A percentile compares a stretch with the other conserved stretches of the same genome.
Conservation (phyloP, 2,888 invertebrate genomes). For the Alitta virens region DNA sequence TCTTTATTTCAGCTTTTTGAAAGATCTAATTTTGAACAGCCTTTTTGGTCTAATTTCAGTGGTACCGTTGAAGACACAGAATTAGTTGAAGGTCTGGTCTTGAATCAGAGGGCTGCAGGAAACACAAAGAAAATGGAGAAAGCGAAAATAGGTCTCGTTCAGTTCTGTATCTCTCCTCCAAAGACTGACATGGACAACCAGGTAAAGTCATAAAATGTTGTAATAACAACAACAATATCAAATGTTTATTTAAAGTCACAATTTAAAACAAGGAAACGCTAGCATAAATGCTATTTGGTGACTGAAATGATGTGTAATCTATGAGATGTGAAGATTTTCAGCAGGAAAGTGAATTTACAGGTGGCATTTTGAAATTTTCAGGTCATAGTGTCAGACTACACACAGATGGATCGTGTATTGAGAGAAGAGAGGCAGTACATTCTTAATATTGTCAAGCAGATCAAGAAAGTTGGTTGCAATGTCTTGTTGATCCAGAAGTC, state of each 20-base stretch:
- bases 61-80: constrained; percentile 98
- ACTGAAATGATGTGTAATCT: no score
- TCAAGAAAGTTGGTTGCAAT: constrained; percentile 97
- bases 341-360: no score
- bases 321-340: no score
- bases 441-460: constrained; percentile 96
- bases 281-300: no score
- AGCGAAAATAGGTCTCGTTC: constrained; percentile 96
- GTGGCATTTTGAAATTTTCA: no score
- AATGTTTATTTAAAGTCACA: no score
- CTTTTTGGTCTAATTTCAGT: constrained; percentile 40
- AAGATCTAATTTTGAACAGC: no score
- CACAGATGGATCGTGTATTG: constrained; percentile 98
- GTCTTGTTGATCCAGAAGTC: constrained; percentile 88
- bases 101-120: constrained; percentile 87
- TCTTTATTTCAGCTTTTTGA: no score
- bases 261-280: no score
- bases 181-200: constrained; percentile 76
- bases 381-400: constrained; percentile 90
- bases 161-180: constrained; percentile 98
- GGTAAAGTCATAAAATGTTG: background rate
- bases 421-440: constrained; percentile 97
- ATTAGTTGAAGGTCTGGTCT: constrained; percentile 90
- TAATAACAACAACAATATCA: no score
- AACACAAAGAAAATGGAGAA: constrained; percentile 94